A percentile compares a stretch with the other conserved stretches of the same genome.
Evolutionary conservation across 2,888 invertebrate genomes (phyloP).

Genomic region (Stenolophus ochropezus): DNA sequence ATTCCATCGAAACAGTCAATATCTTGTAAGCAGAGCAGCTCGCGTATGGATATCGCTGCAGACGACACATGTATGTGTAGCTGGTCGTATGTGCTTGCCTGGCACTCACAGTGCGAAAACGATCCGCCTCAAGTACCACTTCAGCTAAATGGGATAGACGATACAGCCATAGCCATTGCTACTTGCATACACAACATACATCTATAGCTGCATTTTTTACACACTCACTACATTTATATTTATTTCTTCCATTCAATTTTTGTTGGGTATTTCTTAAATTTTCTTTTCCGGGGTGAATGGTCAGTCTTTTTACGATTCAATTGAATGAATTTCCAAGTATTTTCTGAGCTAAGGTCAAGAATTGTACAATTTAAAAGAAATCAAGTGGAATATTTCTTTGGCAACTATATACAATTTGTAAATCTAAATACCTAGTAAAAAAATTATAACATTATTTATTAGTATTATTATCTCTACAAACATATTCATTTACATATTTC

Average conservation of each 20-base stretch:
- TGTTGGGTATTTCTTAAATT: slow-evolving; percentile 27
- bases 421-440: neutral
- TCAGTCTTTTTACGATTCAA: slow-evolving; percentile 25
- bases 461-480: too few relatives aligned
- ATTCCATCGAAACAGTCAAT: slow-evolving; percentile 26
- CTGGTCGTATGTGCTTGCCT: slow-evolving; percentile 5
- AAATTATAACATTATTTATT: too few relatives aligned
- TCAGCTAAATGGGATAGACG: slow-evolving; percentile 13
- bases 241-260: slow-evolving; percentile 7
- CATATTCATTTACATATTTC: too few relatives aligned
- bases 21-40: slow-evolving; percentile 19
- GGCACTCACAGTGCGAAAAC: slow-evolving; percentile 14
- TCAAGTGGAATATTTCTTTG: neutral
- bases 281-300: slow-evolving; percentile 2
- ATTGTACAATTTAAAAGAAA: slow-evolving; percentile 2
- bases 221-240: neutral
- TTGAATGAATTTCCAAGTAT: slow-evolving; percentile 1
- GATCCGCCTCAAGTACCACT: slow-evolving; percentile 25
- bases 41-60: slow-evolving; percentile 19
- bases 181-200: slow-evolving; percentile 6
- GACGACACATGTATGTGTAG: slow-evolving; percentile 16
- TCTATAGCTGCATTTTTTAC: slow-evolving; percentile 13
- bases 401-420: neutral
- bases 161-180: neutral
- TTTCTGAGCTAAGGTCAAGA: neutral